Evolutionary conservation across 2,888 invertebrate species (phyloP).

Genomic region (Nezara viridula): DNA sequence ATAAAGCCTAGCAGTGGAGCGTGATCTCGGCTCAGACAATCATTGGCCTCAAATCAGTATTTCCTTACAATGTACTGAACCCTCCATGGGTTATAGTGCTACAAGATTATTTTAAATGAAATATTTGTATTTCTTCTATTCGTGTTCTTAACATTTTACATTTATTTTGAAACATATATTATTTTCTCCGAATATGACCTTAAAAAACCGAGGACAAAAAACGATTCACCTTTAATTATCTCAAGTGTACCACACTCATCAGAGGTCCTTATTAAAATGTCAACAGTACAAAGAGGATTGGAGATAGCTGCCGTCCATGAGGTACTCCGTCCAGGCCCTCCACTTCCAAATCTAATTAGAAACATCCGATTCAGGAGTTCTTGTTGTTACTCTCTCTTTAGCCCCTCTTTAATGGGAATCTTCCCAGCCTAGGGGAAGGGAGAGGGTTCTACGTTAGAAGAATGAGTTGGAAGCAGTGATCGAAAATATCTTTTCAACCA

Average conservation of each 20-base stretch:
- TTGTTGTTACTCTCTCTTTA: slow-evolving; percentile 43
- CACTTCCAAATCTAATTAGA: slow-evolving; percentile 56
- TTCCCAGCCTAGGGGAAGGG: neutral
- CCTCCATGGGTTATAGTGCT: no score
- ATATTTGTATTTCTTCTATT: no score
- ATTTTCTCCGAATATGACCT: neutral
- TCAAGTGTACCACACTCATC: slow-evolving; percentile 7
- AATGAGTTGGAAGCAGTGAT: neutral
- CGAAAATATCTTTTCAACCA: neutral
- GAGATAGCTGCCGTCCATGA: neutral
- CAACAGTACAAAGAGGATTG: slow-evolving; percentile 22
- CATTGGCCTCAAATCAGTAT: no score
- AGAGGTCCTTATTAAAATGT: slow-evolving; percentile 20
- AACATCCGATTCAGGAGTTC: slow-evolving; percentile 54
- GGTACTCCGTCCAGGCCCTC: neutral
- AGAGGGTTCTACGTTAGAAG: neutral
- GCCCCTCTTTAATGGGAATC: slow-evolving; percentile 43
- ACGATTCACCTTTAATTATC: neutral
- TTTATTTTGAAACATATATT: no score
- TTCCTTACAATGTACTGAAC: no score
- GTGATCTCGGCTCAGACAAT: no score
- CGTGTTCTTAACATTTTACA: no score
- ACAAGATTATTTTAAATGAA: no score
- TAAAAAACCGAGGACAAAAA: neutral
- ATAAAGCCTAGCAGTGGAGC: no score